phyloP scores from a whole-genome alignment of 2,888 invertebrate genomes.

The Noctua pronuba region DNA sequence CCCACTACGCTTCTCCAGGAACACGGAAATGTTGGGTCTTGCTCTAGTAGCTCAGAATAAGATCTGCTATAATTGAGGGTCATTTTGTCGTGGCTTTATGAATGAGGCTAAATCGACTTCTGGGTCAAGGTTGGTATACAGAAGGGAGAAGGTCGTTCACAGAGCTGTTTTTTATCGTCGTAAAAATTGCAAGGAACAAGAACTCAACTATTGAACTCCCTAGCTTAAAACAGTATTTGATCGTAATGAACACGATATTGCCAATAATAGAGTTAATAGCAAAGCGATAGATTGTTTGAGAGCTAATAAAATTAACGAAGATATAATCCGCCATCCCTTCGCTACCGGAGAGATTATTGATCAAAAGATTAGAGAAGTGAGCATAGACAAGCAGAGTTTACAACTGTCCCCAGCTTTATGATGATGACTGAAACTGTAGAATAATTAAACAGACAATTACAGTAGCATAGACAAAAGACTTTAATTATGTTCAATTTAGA shows the following conservation, averaged over 20 bases:
- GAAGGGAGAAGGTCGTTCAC: slow-evolving; percentile 18
- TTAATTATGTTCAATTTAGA: slow-evolving; percentile 57
- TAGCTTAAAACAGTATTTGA: slow-evolving; percentile 17
- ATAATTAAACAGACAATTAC: slow-evolving; percentile 59
- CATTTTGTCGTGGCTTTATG: slow-evolving; percentile 27
- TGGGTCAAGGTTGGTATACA: slow-evolving; percentile 36
- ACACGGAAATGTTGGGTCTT: slow-evolving; percentile 39
- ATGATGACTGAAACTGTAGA: slow-evolving; percentile 51
- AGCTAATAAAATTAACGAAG: slow-evolving; percentile 60
- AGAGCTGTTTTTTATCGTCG: slow-evolving; percentile 1
- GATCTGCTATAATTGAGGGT: slow-evolving; percentile 41
- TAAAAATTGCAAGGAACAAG: slow-evolving; percentile 6
- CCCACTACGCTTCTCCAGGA: slow-evolving; percentile 14
- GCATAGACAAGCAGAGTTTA: slow-evolving; percentile 51
- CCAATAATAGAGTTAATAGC: slow-evolving; percentile 53
- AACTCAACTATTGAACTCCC: slow-evolving; percentile 3
- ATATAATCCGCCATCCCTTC: slow-evolving; percentile 48
- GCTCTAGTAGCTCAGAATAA: slow-evolving; percentile 37
- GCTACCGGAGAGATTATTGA: slow-evolving; percentile 52
- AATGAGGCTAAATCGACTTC: slow-evolving; percentile 33
- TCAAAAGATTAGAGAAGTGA: slow-evolving; percentile 55
- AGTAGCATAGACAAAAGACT: slow-evolving; percentile 55
- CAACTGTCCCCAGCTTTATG: slow-evolving; percentile 54
- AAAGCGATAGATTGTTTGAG: slow-evolving; percentile 52
- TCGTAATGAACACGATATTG: slow-evolving; percentile 48